Percentiles rank a stretch among this genome's conserved stretches.
phyloP scores from a whole-genome alignment of 1,140 invertebrate species.

The Neodiprion pinetum region DNA sequence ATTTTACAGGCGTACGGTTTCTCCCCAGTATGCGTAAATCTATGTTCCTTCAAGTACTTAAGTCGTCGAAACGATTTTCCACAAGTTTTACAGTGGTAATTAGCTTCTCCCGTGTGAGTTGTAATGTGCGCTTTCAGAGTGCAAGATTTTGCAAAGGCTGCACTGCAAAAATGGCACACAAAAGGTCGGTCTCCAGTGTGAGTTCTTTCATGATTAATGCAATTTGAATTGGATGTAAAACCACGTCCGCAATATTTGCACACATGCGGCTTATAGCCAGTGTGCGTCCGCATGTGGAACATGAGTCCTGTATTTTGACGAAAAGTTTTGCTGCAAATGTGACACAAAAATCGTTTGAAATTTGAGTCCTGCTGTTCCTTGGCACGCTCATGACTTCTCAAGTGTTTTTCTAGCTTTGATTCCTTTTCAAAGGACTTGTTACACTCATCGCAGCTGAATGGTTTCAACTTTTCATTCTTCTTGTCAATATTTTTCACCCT shows the following conservation, averaged over 20 bases:
- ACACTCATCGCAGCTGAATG: slow-evolving; percentile 72
- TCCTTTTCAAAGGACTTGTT: slow-evolving; percentile 65
- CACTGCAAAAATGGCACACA: slow-evolving; percentile 65
- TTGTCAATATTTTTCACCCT: slow-evolving; percentile 21
- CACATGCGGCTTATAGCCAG: slow-evolving; percentile 74
- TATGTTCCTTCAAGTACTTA: slow-evolving; percentile 65
- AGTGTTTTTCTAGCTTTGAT: slow-evolving; percentile 56
- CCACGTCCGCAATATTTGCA: slow-evolving; percentile 76
- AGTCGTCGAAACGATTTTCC: slow-evolving; percentile 64
- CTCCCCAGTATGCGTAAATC: slow-evolving; percentile 76
- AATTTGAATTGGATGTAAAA: slow-evolving; percentile 61
- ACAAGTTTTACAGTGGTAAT: slow-evolving; percentile 59
- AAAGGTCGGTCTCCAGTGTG: slow-evolving; percentile 70
- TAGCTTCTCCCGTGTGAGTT: slow-evolving; percentile 55
- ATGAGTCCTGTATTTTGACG: slow-evolving; percentile 59
- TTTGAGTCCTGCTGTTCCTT: slow-evolving; percentile 46
- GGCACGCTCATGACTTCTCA: slow-evolving; percentile 48
- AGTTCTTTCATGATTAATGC: slow-evolving; percentile 66
- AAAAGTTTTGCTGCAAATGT: slow-evolving; percentile 56
- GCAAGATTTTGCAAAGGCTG: slow-evolving; percentile 57
- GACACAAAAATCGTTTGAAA: slow-evolving; percentile 53
- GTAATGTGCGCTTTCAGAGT: slow-evolving; percentile 59
- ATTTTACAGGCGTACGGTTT: slow-evolving; percentile 77
- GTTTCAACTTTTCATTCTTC: slow-evolving; percentile 61
- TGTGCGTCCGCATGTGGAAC: slow-evolving; percentile 74